phyloP scores from a whole-genome alignment of 2,113 vertebrate genomes.

The Pseudorhombus dupliciocellatus region DNA sequence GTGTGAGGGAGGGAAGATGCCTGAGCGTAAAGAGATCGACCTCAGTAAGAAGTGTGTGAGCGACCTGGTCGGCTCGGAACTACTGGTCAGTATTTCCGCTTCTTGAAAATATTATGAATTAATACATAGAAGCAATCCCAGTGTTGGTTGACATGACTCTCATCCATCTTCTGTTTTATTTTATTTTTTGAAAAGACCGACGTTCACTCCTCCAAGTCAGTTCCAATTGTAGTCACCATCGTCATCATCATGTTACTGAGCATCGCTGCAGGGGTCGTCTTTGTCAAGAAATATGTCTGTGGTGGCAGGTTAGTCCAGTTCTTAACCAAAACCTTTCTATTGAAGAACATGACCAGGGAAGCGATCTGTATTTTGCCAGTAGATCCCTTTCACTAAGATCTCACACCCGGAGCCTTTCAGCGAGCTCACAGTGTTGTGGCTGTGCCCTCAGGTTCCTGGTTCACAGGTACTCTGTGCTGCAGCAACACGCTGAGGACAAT shows the following conservation, averaged over 20 bases:
- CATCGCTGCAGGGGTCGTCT: constrained; percentile 79
- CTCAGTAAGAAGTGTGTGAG: constrained; percentile 86
- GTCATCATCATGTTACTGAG: constrained; percentile 84
- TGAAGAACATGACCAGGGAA: background rate
- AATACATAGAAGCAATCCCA: background rate
- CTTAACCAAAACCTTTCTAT: background rate
- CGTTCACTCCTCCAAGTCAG: constrained; percentile 73
- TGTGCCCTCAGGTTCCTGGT: constrained; percentile 87
- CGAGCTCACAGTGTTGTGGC: background rate
- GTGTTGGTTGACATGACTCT: background rate
- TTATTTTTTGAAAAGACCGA: constrained; percentile 41
- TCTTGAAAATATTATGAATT: background rate
- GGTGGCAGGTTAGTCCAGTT: constrained; percentile 85
- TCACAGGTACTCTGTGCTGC: constrained; percentile 91
- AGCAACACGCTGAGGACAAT: constrained; percentile 86
- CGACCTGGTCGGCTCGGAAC: constrained; percentile 75
- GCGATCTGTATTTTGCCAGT: too few species aligned
- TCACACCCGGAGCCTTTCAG: background rate
- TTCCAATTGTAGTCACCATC: constrained; percentile 81
- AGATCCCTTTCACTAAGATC: too few species aligned
- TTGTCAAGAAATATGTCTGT: constrained; percentile 94
- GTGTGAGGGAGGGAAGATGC: constrained; percentile 85
- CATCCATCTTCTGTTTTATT: background rate
- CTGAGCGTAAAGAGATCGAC: constrained; percentile 84
- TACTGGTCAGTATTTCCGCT: constrained; percentile 63